Percentiles rank a stretch among this genome's conserved stretches.
Evolutionary conservation across 2,797 vertebrate genomes (phyloP).

Genomic region (Brachyrhaphis roseni): DNA sequence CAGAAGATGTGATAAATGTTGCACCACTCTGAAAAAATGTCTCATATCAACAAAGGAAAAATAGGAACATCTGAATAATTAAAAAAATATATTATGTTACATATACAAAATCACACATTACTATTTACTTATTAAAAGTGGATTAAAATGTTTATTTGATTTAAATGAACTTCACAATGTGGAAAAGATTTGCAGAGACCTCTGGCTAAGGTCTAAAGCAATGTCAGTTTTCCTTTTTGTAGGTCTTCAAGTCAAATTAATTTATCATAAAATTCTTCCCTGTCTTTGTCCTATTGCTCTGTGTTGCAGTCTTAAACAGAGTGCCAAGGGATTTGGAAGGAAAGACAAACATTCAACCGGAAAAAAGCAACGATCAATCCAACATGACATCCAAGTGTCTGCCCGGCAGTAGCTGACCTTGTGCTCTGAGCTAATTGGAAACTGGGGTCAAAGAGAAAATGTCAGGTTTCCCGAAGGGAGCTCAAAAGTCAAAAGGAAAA

Average conservation of each 20-base stretch:
- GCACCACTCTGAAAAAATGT: not conserved
- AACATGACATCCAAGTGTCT: conserved; percentile 52
- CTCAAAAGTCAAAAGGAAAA: conserved; percentile 22
- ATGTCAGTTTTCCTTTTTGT: not conserved
- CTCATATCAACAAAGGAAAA: not conserved
- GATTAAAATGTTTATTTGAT: not conserved
- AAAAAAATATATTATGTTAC: not conserved
- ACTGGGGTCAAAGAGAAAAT: conserved; percentile 25
- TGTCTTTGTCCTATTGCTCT: not conserved
- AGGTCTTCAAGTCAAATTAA: not conserved
- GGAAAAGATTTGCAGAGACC: not conserved
- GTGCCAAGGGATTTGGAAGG: conserved; percentile 20
- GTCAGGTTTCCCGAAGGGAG: conserved; percentile 18
- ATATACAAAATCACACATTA: not conserved
- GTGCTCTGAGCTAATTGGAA: conserved; percentile 39
- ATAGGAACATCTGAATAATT: not conserved
- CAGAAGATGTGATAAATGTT: not conserved
- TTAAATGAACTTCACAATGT: not conserved
- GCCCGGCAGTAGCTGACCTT: conserved; percentile 59
- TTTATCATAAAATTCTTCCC: not conserved
- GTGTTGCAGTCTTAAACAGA: not conserved
- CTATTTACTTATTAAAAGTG: not conserved
- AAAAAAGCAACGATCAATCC: conserved; percentile 51
- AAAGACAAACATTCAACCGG: conserved; percentile 18
- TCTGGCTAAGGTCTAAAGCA: not conserved